These are phyloP conservation scores for silkworm (Bombyx mori) DNA, from an alignment of 1,140 invertebrate genomes.

Conservation along the genomic window ASM3026992v2 NC_085135.1:8271501-8272000, in stretches of 20 bases:
- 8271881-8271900: no score
- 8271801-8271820: no score
- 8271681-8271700: slow-evolving; percentile 40
- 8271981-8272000: no score
- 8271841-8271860: no score
- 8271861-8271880: no score
- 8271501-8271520: background rate
- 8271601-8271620: slow-evolving; percentile 38
- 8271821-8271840: no score
- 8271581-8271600: slow-evolving; percentile 49
- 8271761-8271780: slow-evolving; percentile 50
- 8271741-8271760: slow-evolving; percentile 43
- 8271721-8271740: slow-evolving; percentile 32
- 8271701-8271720: slow-evolving; percentile 33
- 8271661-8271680: slow-evolving; percentile 33
- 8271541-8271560: slow-evolving; percentile 30
- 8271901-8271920: no score
- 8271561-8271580: slow-evolving; percentile 41
- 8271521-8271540: slow-evolving; percentile 28
- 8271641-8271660: slow-evolving; percentile 27
- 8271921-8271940: no score
- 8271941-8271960: no score
- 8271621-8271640: slow-evolving; percentile 22
- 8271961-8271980: no score
- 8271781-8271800: slow-evolving; percentile 14